Evolutionary conservation across 92 coral and sea anemone genomes (phyloP).

Genomic region (Paragorgia papillata): DNA sequence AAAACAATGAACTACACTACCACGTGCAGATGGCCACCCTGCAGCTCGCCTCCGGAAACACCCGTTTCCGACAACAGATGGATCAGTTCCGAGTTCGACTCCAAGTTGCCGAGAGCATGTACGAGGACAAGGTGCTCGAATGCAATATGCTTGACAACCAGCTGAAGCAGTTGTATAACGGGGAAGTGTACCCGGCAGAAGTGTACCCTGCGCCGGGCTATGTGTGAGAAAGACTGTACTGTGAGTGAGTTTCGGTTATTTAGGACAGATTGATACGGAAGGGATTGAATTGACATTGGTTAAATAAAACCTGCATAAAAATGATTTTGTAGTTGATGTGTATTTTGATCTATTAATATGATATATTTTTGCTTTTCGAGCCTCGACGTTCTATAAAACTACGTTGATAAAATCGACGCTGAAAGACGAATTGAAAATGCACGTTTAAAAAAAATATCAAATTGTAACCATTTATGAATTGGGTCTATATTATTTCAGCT

Average conservation of each 20-base stretch:
- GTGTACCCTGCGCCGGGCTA: conserved; percentile 30
- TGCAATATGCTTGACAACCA: conserved; percentile 89
- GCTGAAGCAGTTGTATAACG: conserved; percentile 69
- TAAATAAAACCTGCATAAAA: conserved; percentile 3
- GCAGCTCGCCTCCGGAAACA: conserved; percentile 89
- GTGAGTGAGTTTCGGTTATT: neutral
- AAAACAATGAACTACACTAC: conserved; percentile 84
- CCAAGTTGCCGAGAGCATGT: conserved; percentile 80
- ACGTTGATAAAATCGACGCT: no score
- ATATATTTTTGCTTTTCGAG: no score
- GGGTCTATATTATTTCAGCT: no score
- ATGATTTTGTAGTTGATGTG: neutral
- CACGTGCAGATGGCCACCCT: conserved; percentile 96
- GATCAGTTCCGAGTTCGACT: conserved; percentile 87
- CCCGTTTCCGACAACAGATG: conserved; percentile 88
- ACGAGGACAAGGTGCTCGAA: conserved; percentile 91
- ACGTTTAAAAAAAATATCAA: no score
- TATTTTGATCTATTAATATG: no score
- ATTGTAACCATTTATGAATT: no score
- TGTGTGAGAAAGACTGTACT: neutral
- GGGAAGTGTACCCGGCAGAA: conserved; percentile 20
- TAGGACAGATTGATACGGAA: neutral
- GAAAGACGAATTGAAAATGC: no score
- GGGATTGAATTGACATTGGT: neutral
- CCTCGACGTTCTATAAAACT: no score